Evolutionary conservation across 2,888 invertebrate species (phyloP).

Genomic region (Cryptocephalus primarius): DNA sequence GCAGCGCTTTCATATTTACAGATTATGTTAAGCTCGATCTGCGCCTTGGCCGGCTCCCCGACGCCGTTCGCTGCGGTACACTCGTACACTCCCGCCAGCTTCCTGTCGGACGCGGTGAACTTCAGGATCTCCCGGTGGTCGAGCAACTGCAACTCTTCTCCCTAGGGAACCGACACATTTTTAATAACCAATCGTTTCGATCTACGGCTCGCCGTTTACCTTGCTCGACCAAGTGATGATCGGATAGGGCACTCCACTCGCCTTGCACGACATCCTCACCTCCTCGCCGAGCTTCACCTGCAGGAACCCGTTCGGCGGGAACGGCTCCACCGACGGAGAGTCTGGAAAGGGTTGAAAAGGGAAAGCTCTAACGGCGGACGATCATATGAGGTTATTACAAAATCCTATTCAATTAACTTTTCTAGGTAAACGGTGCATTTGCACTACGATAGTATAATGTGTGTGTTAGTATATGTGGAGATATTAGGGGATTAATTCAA

Average conservation of each 20-base stretch:
- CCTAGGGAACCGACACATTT: slow-evolving; percentile 33
- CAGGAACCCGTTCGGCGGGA: slow-evolving; percentile 57
- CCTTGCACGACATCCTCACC: slow-evolving; percentile 63
- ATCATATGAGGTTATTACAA: too few species aligned
- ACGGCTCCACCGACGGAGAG: slow-evolving; percentile 55
- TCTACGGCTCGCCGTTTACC: slow-evolving; percentile 28
- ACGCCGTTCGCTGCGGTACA: slow-evolving; percentile 66
- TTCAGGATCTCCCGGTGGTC: slow-evolving; percentile 49
- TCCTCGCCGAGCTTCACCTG: slow-evolving; percentile 65
- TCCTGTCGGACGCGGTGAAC: slow-evolving; percentile 54
- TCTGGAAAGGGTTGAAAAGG: slow-evolving; percentile 39
- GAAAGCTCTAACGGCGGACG: neutral
- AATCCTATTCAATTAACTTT: too few species aligned
- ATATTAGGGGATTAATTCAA: too few species aligned
- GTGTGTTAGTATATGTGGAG: too few species aligned
- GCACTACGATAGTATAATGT: too few species aligned
- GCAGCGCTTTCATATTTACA: slow-evolving; percentile 47
- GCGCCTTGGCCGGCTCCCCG: slow-evolving; percentile 56
- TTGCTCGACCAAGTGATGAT: slow-evolving; percentile 58
- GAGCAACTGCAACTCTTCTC: slow-evolving; percentile 49
- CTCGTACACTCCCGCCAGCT: slow-evolving; percentile 60
- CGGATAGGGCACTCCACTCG: slow-evolving; percentile 61
- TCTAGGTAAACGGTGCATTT: too few species aligned
- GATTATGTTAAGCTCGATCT: slow-evolving; percentile 57
- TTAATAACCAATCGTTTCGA: neutral